Conservation (phyloP, 2,797 vertebrate species). For the Takifugu rubripes region DNA sequence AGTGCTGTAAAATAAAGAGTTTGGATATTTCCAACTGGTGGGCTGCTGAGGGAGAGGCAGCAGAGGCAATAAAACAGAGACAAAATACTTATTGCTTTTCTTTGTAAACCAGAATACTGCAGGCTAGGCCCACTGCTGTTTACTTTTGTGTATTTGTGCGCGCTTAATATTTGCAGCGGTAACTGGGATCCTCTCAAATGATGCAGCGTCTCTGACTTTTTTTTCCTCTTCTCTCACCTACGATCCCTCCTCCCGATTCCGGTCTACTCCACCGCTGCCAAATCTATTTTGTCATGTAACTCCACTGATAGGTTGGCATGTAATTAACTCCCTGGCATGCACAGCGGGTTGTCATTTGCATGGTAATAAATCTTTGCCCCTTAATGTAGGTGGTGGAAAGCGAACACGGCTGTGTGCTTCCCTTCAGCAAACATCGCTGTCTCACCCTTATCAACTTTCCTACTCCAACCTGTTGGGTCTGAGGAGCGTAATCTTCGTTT, state of each 20-base stretch:
- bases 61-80: conserved; percentile 59
- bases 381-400: conserved; percentile 48
- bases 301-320: conserved; percentile 69
- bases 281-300: conserved; percentile 67
- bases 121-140: conserved; percentile 45
- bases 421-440: conserved; percentile 49
- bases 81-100: conserved; percentile 59
- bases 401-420: conserved; percentile 38
- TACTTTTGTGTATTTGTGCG: conserved; percentile 21
- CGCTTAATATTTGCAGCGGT: conserved; percentile 39
- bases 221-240: conserved; percentile 9
- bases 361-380: conserved; percentile 67
- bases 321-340: conserved; percentile 72
- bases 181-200: conserved; percentile 35
- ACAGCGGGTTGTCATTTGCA: conserved; percentile 69
- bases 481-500: conserved; percentile 37
- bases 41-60: conserved; percentile 38
- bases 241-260: conserved; percentile 29
- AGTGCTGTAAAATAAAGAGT: conserved; percentile 56
- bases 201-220: conserved; percentile 4
- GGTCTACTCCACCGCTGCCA: conserved; percentile 59
- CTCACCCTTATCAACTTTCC: conserved; percentile 38
- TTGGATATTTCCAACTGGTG: conserved; percentile 54
- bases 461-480: conserved; percentile 26
- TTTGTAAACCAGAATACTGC: conserved; percentile 57